Base-by-base conservation (phyloP, 2,888 invertebrate genomes). In the Sthenelais limicola region DNA sequence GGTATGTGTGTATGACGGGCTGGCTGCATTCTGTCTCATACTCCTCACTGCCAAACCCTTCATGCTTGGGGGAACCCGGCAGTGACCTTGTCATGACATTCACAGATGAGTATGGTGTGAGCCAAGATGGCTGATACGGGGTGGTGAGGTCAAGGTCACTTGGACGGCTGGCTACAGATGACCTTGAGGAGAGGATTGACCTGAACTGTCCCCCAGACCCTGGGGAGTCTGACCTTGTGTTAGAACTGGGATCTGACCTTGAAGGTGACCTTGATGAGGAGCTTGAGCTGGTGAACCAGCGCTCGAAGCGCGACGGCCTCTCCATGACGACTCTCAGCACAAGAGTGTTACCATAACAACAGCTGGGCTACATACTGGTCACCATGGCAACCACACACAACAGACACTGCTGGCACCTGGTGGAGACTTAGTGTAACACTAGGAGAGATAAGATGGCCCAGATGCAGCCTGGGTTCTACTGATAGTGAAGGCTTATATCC, bases 201-300 rank as follows among this genome's bases (percentile, higher is more conserved):
- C n/a, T n/a, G 26, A 32, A 21, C 51, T n/a, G 51, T 21, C 15
- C 26, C 7, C 26, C n/a, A 4, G 62, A 62, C 35, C 62, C 62
- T n/a, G n/a, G n/a, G n/a, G n/a, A n/a, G n/a, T 62, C 38, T 62
- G 62, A 62, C 38, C 62, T 38, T 62, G 56, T n/a, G 30, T 15
- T 52, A 21, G 56, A 56, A 18, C 32, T 30, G n/a, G 56, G 21
- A 1, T 26, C 18, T 56, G 56, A 56, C 33, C n/a, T n/a, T 32
- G 56, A 32, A 26, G 30, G 30, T 28, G 56, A 62, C 24, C 62
- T 35, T 62, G 62, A 62, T 35, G 62, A 62, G 7, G 35, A 62
- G 4, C 24, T 62, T 35, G 62, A 62, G 38, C 62, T 35, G 35
- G 62, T 24, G 21, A 24, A 38, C 28, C 38, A 38, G 15, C 26